Base-by-base conservation (phyloP, 2,113 vertebrate genomes). In the Perca schrenkii region DNA sequence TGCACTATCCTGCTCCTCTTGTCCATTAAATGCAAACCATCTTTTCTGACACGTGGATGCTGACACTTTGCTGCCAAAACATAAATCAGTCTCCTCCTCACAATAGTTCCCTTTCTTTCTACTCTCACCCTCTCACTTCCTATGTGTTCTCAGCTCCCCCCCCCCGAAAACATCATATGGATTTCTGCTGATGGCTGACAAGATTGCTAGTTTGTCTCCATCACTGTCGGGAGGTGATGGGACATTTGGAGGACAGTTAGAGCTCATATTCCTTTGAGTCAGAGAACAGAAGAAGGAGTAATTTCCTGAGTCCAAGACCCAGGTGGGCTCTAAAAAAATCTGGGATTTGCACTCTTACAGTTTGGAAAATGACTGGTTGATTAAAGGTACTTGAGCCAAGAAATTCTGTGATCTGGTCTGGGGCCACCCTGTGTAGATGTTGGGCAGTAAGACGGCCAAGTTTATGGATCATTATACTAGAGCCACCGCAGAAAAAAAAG, bases 261-360 rank as follows among this genome's bases (percentile, higher is more conserved):
- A 70, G 84, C 80, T 90, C 79, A 79, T 50, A 69, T 86, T 88
- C 50, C 71, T 90, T 87, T 85, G 78, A 85, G 76, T 83, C 47
- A 31, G 82, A 86, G 84, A 92, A 91, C 58, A 80, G 70, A 78
- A 90, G 77, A 90, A 85, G 86, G 83, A 91, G 91, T 71, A 82
- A 92, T 90, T 93, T 90, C 91, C 87, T 82, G 83, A 88, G 43
- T 83, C 19, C 50, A 76, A 86, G 67, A 82, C 81, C 79, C 85
- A 74, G 83, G 79, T 85, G 79, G 83, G 82, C 71, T 86, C 78
- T 81, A 86, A 89, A 90, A 91, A 92, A 90, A 87, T 77, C 57
- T 60, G 28, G 16, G 16, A 54, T 79, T 46, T 10, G 40, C 40
- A 0, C 58, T 52, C 31, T 69, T 54, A 63, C 40, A 74, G 72